Evolutionary conservation across 2,797 vertebrate species (phyloP).

Genomic region (Pogonophryne albipinna): DNA sequence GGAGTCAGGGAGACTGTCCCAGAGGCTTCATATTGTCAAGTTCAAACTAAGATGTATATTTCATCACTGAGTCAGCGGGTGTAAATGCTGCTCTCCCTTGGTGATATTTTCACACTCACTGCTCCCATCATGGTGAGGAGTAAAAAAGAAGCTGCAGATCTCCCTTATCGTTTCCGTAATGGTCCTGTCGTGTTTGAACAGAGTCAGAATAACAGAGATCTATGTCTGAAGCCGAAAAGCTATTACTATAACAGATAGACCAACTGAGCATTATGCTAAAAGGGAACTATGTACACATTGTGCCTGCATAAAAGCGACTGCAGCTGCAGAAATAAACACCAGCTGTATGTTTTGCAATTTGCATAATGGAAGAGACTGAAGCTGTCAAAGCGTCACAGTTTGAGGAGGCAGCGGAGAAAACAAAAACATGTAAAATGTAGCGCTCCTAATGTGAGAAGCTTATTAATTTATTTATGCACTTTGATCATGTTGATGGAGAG

Average conservation of each 20-base stretch:
- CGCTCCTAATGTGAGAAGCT: slow-evolving; percentile 14
- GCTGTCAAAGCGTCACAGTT: slow-evolving; percentile 33
- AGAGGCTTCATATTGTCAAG: slow-evolving; percentile 6
- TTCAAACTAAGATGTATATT: slow-evolving; percentile 26
- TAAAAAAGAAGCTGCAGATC: slow-evolving; percentile 1
- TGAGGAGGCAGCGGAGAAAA: slow-evolving; percentile 17
- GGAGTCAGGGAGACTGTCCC: slow-evolving; percentile 2
- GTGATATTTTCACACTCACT: slow-evolving; percentile 27
- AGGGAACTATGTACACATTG: slow-evolving; percentile 12
- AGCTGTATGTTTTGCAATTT: slow-evolving; percentile 28
- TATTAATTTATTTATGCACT: slow-evolving; percentile 29
- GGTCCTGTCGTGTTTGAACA: slow-evolving; percentile 41
- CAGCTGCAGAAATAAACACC: slow-evolving; percentile 38
- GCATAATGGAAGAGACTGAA: slow-evolving; percentile 49
- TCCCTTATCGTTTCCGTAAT: slow-evolving; percentile 36
- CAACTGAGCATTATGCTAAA: slow-evolving; percentile 34
- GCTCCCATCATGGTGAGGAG: slow-evolving; percentile 1
- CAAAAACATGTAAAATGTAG: slow-evolving; percentile 24
- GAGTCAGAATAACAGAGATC: slow-evolving; percentile 41
- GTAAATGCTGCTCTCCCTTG: slow-evolving; percentile 17
- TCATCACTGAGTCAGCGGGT: slow-evolving; percentile 22
- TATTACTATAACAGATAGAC: slow-evolving; percentile 31
- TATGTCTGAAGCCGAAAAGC: slow-evolving; percentile 28
- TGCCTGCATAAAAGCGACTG: slow-evolving; percentile 6
- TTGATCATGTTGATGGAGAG: slow-evolving; percentile 18